These are phyloP conservation scores for Halocaridina rubra DNA, from an alignment of 2,888 invertebrate genomes.

Conservation along the genomic window DNA sequence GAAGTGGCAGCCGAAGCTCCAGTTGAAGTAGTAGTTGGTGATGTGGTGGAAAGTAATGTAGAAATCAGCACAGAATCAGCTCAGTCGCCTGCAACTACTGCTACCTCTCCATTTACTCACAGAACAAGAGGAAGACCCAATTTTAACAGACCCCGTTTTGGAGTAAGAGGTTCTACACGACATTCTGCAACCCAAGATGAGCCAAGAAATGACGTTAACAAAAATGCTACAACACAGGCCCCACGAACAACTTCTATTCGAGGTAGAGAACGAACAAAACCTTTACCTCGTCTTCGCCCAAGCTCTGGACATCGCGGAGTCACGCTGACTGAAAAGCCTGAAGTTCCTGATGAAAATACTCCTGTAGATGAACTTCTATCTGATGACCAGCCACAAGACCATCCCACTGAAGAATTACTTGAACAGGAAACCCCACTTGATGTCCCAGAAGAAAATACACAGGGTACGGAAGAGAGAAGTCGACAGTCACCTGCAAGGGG, in stretches of 20 bases:
- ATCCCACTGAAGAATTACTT: not conserved
- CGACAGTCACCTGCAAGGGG: not conserved
- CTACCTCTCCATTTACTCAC: not conserved
- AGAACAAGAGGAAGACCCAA: not conserved
- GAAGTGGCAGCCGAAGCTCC: not conserved
- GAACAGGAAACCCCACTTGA: not conserved
- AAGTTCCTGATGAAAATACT: not conserved
- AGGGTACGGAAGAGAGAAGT: not conserved
- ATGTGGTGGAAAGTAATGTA: not conserved
- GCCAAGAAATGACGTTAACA: not conserved
- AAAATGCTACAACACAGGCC: not conserved
- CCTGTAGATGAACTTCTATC: constrained; percentile 9
- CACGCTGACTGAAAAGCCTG: not conserved
- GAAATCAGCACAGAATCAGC: not conserved
- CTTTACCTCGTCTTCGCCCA: not conserved
- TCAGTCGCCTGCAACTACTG: not conserved
- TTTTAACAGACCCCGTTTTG: not conserved
- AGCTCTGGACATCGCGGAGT: not conserved
- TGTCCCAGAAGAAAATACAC: not conserved
- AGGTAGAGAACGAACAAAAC: not conserved
- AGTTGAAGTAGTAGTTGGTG: not conserved
- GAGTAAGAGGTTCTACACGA: not conserved
- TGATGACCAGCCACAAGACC: not conserved
- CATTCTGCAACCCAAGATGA: not conserved
- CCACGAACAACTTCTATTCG: not conserved